Percentiles rank a stretch among this genome's conserved stretches.
phyloP scores from a whole-genome alignment of 2,888 invertebrate species.

The Pandemis cinnamomeana region DNA sequence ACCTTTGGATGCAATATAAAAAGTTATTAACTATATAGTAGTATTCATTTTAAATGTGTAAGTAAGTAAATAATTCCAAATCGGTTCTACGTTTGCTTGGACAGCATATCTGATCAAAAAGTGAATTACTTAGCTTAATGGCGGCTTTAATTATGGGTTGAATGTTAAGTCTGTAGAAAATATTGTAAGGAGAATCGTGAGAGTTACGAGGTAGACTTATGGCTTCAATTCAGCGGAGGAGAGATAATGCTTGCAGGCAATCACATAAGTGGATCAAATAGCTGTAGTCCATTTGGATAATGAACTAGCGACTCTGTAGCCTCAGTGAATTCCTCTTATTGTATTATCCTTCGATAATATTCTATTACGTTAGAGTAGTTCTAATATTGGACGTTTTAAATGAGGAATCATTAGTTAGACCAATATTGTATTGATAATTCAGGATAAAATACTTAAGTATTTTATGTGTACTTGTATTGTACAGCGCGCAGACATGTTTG shows the following conservation, averaged over 20 bases:
- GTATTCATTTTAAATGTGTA: background rate
- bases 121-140: background rate
- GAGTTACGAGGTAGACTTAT: slow-evolving; percentile 83
- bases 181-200: slow-evolving; percentile 71
- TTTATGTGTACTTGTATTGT: too few species aligned
- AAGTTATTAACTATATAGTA: background rate
- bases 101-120: background rate
- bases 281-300: slow-evolving; percentile 84
- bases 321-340: slow-evolving; percentile 50
- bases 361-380: slow-evolving; percentile 8
- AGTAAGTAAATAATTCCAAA: background rate
- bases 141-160: slow-evolving; percentile 53
- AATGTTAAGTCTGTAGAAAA: slow-evolving; percentile 61
- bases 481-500: too few species aligned
- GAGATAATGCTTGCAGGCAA: slow-evolving; percentile 84
- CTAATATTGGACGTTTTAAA: slow-evolving; percentile 1
- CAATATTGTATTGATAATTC: too few species aligned
- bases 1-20: background rate
- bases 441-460: too few species aligned
- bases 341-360: slow-evolving; percentile 38
- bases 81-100: background rate
- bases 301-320: slow-evolving; percentile 79
- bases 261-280: slow-evolving; percentile 85
- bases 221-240: slow-evolving; percentile 79
- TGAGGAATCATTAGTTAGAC: background rate